These are phyloP conservation scores for Nezara viridula DNA, from an alignment of 2,888 invertebrate genomes.

Conservation along the genomic window DNA sequence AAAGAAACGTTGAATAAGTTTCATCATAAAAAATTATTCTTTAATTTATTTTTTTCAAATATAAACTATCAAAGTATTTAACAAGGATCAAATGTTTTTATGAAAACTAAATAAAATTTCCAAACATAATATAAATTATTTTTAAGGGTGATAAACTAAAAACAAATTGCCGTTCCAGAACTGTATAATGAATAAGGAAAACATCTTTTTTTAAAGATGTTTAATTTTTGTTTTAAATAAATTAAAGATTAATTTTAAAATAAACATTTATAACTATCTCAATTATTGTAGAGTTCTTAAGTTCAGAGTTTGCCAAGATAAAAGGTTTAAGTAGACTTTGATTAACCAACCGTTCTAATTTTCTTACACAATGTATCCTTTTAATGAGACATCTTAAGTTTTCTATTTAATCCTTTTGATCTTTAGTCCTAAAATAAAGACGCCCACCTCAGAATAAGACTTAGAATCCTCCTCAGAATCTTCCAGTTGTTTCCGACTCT, in stretches of 20 bases:
- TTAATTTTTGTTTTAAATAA: too few relatives aligned
- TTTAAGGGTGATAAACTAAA: too few relatives aligned
- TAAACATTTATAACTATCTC: not conserved
- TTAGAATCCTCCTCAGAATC: not conserved
- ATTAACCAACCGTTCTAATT: not conserved
- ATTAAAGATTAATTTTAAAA: not conserved
- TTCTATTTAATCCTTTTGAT: not conserved
- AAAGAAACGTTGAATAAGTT: too few relatives aligned
- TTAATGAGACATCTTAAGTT: not conserved
- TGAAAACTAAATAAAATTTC: too few relatives aligned
- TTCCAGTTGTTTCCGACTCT: not conserved
- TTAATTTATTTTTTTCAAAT: too few relatives aligned
- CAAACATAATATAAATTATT: too few relatives aligned
- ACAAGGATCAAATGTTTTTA: too few relatives aligned
- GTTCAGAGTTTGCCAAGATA: not conserved
- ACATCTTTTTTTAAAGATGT: too few relatives aligned
- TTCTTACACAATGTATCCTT: not conserved
- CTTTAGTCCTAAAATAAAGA: not conserved
- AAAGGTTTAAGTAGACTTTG: not conserved
- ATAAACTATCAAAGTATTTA: too few relatives aligned
- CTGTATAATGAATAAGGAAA: too few relatives aligned
- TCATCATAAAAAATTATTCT: too few relatives aligned
- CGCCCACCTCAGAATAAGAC: not conserved
- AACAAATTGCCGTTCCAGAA: too few relatives aligned
- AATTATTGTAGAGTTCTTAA: not conserved